phyloP scores from a whole-genome alignment of 2,113 vertebrate genomes.

The Pluvianellus socialis region DNA sequence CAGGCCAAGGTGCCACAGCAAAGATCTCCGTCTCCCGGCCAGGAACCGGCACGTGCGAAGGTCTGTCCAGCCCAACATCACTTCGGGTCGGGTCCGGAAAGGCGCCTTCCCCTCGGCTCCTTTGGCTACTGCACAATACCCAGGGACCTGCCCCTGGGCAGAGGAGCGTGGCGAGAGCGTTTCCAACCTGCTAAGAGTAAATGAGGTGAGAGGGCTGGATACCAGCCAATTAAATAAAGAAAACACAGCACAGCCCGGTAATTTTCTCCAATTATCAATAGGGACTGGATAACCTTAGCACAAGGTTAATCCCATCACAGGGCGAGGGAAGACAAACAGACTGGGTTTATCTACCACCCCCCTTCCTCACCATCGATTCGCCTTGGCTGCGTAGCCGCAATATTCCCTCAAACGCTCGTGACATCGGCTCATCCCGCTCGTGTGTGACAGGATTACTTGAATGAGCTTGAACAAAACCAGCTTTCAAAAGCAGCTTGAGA shows the following conservation, averaged over 20 bases:
- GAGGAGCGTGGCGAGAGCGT: rapidly evolving
- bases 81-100: neutral
- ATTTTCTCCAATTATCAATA: neutral
- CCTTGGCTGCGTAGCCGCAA: neutral
- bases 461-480: constrained; percentile 10
- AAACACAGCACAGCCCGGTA: neutral
- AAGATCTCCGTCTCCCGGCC: neutral
- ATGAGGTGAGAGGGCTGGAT: neutral
- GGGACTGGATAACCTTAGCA: neutral
- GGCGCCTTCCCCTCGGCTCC: neutral
- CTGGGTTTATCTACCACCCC: neutral
- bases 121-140: neutral
- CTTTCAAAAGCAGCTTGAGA: constrained; percentile 36
- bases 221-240: neutral
- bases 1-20: rapidly evolving
- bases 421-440: neutral
- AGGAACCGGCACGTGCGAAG: neutral
- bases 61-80: neutral
- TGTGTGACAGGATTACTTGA: neutral
- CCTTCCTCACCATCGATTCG: neutral
- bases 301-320: neutral
- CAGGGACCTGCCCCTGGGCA: neutral
- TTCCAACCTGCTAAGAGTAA: neutral
- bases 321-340: neutral
- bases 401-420: neutral